Conservation (phyloP, 1,140 invertebrate species). For the Hesperophylax magnus region DNA sequence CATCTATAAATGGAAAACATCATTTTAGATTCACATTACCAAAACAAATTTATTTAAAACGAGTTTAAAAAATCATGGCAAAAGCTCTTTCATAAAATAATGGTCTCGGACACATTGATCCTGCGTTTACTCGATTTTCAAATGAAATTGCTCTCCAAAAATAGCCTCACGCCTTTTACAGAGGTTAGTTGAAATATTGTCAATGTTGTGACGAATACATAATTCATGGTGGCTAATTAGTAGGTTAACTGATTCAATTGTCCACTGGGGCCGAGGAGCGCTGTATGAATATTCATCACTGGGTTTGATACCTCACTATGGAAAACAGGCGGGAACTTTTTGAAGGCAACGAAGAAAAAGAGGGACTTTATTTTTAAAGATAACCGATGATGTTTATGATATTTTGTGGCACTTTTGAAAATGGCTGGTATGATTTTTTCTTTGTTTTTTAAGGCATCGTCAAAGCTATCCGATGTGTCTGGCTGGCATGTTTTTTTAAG, state of each 20-base stretch:
- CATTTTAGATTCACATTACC: too few species aligned
- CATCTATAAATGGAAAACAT: too few species aligned
- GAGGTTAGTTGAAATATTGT: slow-evolving; percentile 37
- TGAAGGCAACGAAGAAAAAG: not conserved
- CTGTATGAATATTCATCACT: slow-evolving; percentile 34
- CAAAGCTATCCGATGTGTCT: too few species aligned
- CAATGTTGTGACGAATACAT: slow-evolving; percentile 24
- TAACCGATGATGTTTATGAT: too few species aligned
- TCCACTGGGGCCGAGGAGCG: slow-evolving; percentile 29
- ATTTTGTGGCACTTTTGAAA: too few species aligned
- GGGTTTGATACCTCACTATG: slow-evolving; percentile 16
- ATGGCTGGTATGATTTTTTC: too few species aligned
- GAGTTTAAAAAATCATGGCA: not conserved
- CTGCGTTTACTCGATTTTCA: not conserved
- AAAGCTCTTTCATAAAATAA: not conserved
- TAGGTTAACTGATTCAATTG: slow-evolving; percentile 44
- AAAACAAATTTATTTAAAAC: too few species aligned
- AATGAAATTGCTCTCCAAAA: not conserved
- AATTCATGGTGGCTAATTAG: slow-evolving; percentile 36
- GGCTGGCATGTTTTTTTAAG: too few species aligned
- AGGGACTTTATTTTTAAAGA: not conserved
- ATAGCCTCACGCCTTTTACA: slow-evolving; percentile 6
- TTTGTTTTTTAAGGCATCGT: too few species aligned
- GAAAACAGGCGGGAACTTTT: slow-evolving; percentile 11
- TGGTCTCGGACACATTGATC: not conserved